These are phyloP conservation scores for Lipophrys pholis DNA, from an alignment of 2,113 vertebrate species.

Conservation along the genomic window DNA sequence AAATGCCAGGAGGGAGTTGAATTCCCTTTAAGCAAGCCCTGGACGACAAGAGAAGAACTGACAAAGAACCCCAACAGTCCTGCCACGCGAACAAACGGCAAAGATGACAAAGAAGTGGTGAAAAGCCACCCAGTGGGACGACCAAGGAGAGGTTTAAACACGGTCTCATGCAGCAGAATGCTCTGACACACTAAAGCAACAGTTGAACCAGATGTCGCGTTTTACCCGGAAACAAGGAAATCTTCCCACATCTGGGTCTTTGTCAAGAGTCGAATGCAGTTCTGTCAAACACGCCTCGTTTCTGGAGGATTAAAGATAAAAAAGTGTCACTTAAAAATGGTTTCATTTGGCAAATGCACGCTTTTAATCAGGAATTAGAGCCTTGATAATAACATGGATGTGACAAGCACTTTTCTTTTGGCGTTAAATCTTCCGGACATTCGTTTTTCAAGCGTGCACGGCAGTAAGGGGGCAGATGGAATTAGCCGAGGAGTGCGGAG, in stretches of 20 bases:
- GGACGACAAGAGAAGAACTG: conserved; percentile 37
- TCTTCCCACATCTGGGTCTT: background rate
- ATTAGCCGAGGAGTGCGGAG: conserved; percentile 66
- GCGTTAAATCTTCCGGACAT: conserved; percentile 61
- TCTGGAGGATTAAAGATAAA: conserved; percentile 75
- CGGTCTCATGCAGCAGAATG: background rate
- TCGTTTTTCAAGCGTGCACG: conserved; percentile 63
- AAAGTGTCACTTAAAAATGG: conserved; percentile 62
- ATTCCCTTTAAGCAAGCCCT: conserved; percentile 28
- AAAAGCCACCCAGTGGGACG: conserved; percentile 42
- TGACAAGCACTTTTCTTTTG: conserved; percentile 67
- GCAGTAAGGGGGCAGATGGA: conserved; percentile 80
- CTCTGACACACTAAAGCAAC: background rate
- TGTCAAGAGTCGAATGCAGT: conserved; percentile 26
- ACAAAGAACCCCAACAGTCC: conserved; percentile 20
- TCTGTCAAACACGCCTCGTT: conserved; percentile 22
- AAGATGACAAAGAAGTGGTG: conserved; percentile 13
- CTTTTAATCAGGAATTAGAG: conserved; percentile 78
- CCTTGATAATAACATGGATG: conserved; percentile 58
- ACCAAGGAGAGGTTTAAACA: conserved; percentile 7
- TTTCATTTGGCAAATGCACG: conserved; percentile 68
- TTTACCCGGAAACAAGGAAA: conserved; percentile 12
- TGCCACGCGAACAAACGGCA: conserved; percentile 21
- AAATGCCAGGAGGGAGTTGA: conserved; percentile 43
- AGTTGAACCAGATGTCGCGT: background rate